These are phyloP conservation scores for Alectura lathami DNA, from an alignment of 2,113 vertebrate genomes.

Conservation along the genomic window DNA sequence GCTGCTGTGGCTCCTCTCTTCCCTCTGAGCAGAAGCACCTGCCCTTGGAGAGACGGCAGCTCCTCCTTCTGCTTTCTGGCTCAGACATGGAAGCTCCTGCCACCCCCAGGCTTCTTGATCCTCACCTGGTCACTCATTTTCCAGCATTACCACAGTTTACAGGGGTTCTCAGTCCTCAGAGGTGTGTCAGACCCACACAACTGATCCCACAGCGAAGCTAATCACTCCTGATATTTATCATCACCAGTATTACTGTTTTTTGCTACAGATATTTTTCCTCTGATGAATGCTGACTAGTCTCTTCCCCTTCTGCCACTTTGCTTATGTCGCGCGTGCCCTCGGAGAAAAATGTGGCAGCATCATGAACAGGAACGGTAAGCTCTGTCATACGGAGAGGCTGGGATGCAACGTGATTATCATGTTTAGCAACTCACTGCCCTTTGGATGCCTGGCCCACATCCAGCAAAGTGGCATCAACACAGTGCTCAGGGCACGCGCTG, in stretches of 20 bases:
- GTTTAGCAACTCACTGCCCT: conserved; percentile 20
- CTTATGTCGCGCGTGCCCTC: conserved; percentile 6
- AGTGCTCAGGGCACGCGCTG: background rate
- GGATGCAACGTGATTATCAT: background rate
- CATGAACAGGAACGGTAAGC: background rate
- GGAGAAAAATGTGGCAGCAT: background rate
- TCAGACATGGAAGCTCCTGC: background rate
- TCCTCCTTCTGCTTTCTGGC: background rate
- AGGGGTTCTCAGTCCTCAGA: background rate
- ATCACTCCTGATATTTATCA: background rate
- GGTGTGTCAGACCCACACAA: background rate
- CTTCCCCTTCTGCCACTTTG: conserved; percentile 10
- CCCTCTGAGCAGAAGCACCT: background rate
- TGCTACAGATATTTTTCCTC: background rate
- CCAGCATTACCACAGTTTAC: background rate
- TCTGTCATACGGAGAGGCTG: background rate
- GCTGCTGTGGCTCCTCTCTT: background rate
- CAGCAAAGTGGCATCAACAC: background rate
- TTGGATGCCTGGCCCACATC: background rate
- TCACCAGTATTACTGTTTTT: background rate
- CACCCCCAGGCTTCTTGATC: background rate
- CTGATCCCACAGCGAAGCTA: background rate
- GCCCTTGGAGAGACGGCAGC: background rate
- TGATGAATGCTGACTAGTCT: background rate
- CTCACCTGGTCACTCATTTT: background rate